Evolutionary conservation across 2,797 vertebrate species (phyloP), one percentile per base, ranked within the genome.

Genomic region (Sebastes aleutianus): DNA sequence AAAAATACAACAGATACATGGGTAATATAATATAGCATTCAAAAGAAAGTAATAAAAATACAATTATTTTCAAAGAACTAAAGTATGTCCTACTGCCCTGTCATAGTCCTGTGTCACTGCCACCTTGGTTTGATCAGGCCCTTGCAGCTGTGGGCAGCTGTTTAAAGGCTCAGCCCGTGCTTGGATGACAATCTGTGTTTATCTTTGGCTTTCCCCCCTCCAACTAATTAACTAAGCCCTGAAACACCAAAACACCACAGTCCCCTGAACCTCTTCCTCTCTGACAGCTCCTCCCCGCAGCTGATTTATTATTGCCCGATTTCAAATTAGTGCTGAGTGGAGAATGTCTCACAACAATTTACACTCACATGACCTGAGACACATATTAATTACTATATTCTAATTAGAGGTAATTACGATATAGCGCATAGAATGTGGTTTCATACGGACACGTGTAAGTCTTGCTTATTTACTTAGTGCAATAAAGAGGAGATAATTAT

Each of bases 181-280:
- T 76, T 77, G 71, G 90, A 86, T 83, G 85, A 84, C 89, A 87
- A 86, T 84, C 87, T 82, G 81, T 92, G 91, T 92, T 93, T 93
- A 84, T 92, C 83, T 91, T 87, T 12, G n/a, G 79, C 84, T 88
- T 88, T 83, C 84, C 86, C n/a, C 86, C 86, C 70, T 85, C 82
- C 59, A 64, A 91, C 91, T 93, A 92, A 94, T 93, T 91, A 93
- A 89, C 87, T 86, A 87, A 93, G 72, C 77, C 92, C 85, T 72
- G 65, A 85, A 91, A 91, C 85, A 73, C 77, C 85, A 75, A 80
- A 92, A 87, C 88, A 78, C 79, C 75, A 58, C 80, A 50, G 77
- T 87, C 89, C 91, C 84, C 81, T 85, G 79, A 86, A 91, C 88
- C 87, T 54, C 54, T 74, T 56, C 53, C 85, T 72, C 63, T 56